phyloP scores from a whole-genome alignment of 2,113 vertebrate species.

The Morone chrysops region DNA sequence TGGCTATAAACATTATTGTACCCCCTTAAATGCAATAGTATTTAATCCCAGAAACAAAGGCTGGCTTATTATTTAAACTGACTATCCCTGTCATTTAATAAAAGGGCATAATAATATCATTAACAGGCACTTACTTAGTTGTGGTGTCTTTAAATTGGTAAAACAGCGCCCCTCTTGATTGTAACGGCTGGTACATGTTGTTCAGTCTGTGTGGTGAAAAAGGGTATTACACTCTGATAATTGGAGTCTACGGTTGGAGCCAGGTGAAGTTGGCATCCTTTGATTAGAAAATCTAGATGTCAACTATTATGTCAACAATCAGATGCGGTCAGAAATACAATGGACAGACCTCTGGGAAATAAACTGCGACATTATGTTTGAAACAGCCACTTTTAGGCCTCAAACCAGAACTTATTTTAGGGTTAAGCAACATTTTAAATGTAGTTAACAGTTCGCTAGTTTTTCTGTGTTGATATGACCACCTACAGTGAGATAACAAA shows the following conservation, averaged over 20 bases:
- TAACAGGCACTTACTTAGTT: neutral
- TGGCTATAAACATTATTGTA: too few species aligned
- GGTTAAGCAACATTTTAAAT: neutral
- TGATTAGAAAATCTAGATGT: neutral
- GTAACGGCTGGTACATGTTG: neutral
- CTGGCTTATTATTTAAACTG: neutral
- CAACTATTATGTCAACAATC: too few species aligned
- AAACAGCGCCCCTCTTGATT: constrained; percentile 52
- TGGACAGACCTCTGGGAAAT: too few species aligned
- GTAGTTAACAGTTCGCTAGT: neutral
- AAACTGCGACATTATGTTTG: neutral
- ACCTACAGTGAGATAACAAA: neutral
- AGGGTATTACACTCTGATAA: neutral
- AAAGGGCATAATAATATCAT: neutral
- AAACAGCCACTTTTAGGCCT: neutral
- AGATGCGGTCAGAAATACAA: neutral
- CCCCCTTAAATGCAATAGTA: too few species aligned
- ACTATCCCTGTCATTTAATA: neutral
- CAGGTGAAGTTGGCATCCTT: neutral
- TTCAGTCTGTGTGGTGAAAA: neutral
- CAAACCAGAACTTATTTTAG: neutral
- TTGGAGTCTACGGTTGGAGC: neutral
- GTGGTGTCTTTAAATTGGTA: neutral
- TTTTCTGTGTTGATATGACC: neutral
- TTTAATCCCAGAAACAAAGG: neutral